Evolutionary conservation across 2,797 vertebrate species (phyloP).

Genomic region (Remorina albescens): DNA sequence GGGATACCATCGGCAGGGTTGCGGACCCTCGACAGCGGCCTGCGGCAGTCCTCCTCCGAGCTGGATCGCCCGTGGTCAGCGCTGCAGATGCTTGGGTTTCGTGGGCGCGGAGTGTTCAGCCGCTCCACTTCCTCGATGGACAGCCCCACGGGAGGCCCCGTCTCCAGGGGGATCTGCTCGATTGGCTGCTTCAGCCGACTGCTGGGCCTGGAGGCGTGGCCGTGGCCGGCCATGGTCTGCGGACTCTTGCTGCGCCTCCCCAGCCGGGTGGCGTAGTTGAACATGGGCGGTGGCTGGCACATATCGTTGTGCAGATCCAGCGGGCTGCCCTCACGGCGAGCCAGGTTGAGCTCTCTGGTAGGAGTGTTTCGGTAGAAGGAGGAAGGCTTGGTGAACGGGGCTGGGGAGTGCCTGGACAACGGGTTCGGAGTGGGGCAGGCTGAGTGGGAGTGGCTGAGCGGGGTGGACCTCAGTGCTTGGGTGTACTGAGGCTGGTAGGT

Average conservation of each 20-base stretch:
- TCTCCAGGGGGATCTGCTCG: conserved; percentile 92
- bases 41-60: conserved; percentile 94
- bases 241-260: conserved; percentile 97
- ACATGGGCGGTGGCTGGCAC: conserved; percentile 90
- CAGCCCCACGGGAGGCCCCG: conserved; percentile 93
- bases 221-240: conserved; percentile 90
- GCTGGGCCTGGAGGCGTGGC: conserved; percentile 90
- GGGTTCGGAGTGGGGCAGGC: conserved; percentile 93
- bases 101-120: conserved; percentile 95
- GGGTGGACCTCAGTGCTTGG: conserved; percentile 90
- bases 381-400: conserved; percentile 93
- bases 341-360: conserved; percentile 92
- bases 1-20: conserved; percentile 97
- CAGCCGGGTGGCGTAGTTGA: conserved; percentile 93
- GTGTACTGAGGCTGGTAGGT: conserved; percentile 93
- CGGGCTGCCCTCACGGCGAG: conserved; percentile 91
- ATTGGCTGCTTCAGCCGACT: conserved; percentile 96
- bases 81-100: conserved; percentile 98
- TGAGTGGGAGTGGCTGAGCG: conserved; percentile 92
- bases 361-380: conserved; percentile 96
- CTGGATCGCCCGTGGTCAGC: conserved; percentile 97
- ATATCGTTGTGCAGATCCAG: conserved; percentile 90
- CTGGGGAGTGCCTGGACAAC: conserved; percentile 94
- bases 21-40: conserved; percentile 93
- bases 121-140: conserved; percentile 98